A percentile compares a stretch with the other conserved stretches of the same genome.
phyloP scores from a whole-genome alignment of 2,797 vertebrate genomes.

The Squalus acanthias region DNA sequence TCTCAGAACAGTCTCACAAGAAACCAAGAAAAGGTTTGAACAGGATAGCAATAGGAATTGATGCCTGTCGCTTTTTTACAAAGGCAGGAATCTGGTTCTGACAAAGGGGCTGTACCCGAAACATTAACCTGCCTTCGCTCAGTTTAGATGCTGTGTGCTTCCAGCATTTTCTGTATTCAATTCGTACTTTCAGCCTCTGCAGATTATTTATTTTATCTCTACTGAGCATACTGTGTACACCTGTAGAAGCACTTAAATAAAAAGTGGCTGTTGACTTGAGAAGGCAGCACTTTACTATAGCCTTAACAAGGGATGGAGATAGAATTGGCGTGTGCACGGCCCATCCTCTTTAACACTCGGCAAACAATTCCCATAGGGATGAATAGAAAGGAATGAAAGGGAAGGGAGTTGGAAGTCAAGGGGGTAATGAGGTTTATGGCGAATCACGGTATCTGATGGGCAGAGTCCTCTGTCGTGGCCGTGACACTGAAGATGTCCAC shows the following conservation, averaged over 20 bases:
- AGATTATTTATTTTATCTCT: background rate
- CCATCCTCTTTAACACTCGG: background rate
- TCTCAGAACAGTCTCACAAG: background rate
- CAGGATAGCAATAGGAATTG: too few species aligned
- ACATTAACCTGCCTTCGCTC: background rate
- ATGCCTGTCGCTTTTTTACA: background rate
- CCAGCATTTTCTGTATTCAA: background rate
- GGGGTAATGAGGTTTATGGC: background rate
- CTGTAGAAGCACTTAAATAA: background rate
- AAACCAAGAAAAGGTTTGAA: background rate
- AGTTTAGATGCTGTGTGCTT: background rate
- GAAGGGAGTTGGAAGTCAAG: background rate
- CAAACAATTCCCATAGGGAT: background rate
- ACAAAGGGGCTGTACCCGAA: background rate
- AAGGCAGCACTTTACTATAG: background rate
- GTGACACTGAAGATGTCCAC: too few species aligned
- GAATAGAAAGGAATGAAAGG: background rate
- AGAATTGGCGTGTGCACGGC: background rate
- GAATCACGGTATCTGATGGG: background rate
- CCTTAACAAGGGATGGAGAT: background rate
- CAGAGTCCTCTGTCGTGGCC: background rate
- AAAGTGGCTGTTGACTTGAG: background rate
- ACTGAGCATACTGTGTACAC: background rate
- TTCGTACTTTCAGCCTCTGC: background rate
- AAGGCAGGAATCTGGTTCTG: background rate